Conservation (phyloP, 1,140 invertebrate species). For the Zaprionus vittiger region DNA sequence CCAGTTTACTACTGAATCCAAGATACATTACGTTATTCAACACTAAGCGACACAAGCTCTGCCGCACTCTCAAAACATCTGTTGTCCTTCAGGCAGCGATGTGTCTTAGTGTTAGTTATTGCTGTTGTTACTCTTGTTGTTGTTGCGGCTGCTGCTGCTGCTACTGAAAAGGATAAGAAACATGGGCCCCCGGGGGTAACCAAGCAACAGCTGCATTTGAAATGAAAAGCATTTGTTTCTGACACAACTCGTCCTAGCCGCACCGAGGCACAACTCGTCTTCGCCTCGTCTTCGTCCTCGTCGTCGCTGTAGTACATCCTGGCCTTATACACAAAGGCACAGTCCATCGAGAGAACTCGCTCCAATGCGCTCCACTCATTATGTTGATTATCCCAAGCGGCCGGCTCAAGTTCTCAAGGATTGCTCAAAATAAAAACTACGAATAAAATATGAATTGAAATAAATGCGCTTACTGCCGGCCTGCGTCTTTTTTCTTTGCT, state of each 20-base stretch:
- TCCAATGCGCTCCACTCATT: slow-evolving; percentile 78
- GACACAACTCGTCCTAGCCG: slow-evolving; percentile 77
- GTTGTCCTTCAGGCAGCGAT: slow-evolving; percentile 66
- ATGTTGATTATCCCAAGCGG: slow-evolving; percentile 79
- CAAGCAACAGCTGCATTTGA: slow-evolving; percentile 81
- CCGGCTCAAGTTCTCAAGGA: slow-evolving; percentile 40
- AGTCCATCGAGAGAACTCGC: slow-evolving; percentile 69
- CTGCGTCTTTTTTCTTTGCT: background rate
- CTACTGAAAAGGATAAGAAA: slow-evolving; percentile 58
- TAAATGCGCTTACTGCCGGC: slow-evolving; percentile 74
- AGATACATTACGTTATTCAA: slow-evolving; percentile 75
- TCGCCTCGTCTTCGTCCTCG: background rate
- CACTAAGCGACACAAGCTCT: slow-evolving; percentile 68
- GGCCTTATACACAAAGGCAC: slow-evolving; percentile 17
- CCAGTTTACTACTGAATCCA: slow-evolving; percentile 46
- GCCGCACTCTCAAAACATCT: slow-evolving; percentile 57
- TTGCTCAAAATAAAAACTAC: slow-evolving; percentile 35
- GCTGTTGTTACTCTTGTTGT: slow-evolving; percentile 12
- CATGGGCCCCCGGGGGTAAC: slow-evolving; percentile 65
- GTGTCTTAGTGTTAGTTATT: slow-evolving; percentile 36
- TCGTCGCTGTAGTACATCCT: slow-evolving; percentile 10
- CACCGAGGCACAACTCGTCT: slow-evolving; percentile 43
- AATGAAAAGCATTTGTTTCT: slow-evolving; percentile 83
- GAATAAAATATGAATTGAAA: slow-evolving; percentile 79
- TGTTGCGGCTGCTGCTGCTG: slow-evolving; percentile 7